Evolutionary conservation across 2,113 vertebrate species (phyloP).

Genomic region (Nothobranchius furzeri): DNA sequence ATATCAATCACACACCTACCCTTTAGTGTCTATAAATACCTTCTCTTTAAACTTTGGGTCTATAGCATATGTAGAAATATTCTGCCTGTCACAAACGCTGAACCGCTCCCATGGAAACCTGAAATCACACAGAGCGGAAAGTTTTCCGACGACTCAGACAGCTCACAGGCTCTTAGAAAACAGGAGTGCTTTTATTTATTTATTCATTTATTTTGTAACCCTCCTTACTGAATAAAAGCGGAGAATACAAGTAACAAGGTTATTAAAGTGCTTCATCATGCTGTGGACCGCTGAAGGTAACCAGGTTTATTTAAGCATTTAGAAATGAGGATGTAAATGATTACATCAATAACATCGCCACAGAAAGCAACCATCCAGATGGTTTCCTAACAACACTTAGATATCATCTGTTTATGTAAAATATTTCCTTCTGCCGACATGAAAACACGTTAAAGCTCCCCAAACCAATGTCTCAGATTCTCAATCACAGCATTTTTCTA

Average conservation of each 20-base stretch:
- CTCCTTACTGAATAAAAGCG: not conserved
- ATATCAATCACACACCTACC: conserved; percentile 1
- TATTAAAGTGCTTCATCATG: not conserved
- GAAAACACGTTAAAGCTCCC: not conserved
- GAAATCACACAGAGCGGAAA: not conserved
- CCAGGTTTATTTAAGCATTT: not conserved
- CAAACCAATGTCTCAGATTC: not conserved
- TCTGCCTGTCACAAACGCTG: not conserved
- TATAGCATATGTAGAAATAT: not conserved
- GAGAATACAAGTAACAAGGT: not conserved
- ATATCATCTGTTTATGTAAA: not conserved
- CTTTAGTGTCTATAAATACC: not conserved
- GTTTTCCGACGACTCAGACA: not conserved
- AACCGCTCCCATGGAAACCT: not conserved
- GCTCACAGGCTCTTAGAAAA: not conserved
- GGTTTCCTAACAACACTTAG: not conserved
- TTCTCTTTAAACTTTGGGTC: not conserved
- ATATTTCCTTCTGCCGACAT: not conserved
- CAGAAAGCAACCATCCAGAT: not conserved
- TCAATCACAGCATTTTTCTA: too few species aligned
- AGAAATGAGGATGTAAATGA: not conserved
- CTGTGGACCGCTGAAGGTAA: not conserved
- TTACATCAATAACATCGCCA: not conserved
- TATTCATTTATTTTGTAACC: not conserved
- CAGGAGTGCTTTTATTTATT: not conserved